Conservation (phyloP, 1,140 invertebrate species). For the Scylla paramamosain region DNA sequence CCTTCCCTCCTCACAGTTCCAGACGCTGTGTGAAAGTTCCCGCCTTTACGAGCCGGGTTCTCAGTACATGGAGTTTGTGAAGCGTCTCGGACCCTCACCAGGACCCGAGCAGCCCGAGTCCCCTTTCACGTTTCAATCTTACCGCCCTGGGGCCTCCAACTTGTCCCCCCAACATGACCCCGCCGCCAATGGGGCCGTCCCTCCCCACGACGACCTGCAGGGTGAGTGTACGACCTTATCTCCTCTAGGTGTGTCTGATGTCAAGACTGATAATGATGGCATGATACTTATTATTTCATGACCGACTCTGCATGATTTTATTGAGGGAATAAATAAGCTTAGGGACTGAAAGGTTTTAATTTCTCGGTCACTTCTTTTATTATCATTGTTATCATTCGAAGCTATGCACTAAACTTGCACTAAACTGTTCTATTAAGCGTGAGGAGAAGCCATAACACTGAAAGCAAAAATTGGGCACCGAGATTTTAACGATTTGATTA, state of each 20-base stretch:
- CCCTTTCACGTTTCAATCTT: slow-evolving; percentile 82
- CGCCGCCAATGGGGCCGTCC: slow-evolving; percentile 64
- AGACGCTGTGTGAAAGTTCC: slow-evolving; percentile 82
- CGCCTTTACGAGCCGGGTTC: slow-evolving; percentile 82
- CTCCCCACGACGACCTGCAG: slow-evolving; percentile 61
- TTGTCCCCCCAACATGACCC: slow-evolving; percentile 30
- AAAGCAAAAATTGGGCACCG: too few species aligned
- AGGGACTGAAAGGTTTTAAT: too few species aligned
- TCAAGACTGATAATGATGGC: too few species aligned
- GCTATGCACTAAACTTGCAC: too few species aligned
- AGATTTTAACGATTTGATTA: too few species aligned
- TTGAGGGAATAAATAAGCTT: too few species aligned
- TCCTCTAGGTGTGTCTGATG: background rate
- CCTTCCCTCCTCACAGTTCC: slow-evolving; percentile 80
- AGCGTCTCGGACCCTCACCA: slow-evolving; percentile 78
- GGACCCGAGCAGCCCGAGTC: slow-evolving; percentile 74
- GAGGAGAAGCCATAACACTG: too few species aligned
- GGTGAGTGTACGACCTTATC: slow-evolving; percentile 25
- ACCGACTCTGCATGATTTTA: too few species aligned
- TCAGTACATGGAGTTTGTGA: slow-evolving; percentile 83
- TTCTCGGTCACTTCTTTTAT: too few species aligned
- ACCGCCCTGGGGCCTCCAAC: slow-evolving; percentile 72
- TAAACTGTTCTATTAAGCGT: too few species aligned
- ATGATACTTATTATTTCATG: too few species aligned
- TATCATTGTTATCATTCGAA: too few species aligned